A percentile compares a stretch with the other conserved stretches of the same genome.
Evolutionary conservation across 1,140 invertebrate species (phyloP).

Genomic region (Tachypleus tridentatus): DNA sequence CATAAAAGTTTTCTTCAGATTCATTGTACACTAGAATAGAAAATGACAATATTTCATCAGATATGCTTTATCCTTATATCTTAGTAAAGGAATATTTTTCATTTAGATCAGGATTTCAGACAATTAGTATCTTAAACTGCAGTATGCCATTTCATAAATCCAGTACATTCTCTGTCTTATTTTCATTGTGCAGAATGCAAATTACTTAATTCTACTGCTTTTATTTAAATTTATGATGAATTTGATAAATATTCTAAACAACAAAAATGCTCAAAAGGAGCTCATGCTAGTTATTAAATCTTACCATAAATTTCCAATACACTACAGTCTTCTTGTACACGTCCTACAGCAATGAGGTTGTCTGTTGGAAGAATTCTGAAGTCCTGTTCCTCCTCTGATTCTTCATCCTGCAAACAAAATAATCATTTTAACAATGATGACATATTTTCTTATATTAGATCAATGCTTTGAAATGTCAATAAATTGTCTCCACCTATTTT

Average conservation of each 20-base stretch:
- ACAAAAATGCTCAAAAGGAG: too few relatives aligned
- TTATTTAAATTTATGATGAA: too few relatives aligned
- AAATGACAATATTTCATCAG: slow-evolving; percentile 10
- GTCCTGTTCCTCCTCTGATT: slow-evolving; percentile 60
- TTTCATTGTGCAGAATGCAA: too few relatives aligned
- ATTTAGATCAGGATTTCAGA: not conserved
- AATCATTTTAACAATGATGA: too few relatives aligned
- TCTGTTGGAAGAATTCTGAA: slow-evolving; percentile 78
- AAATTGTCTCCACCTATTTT: too few relatives aligned
- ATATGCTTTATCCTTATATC: slow-evolving; percentile 6
- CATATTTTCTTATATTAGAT: too few relatives aligned
- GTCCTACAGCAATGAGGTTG: slow-evolving; percentile 80
- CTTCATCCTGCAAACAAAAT: slow-evolving; percentile 42
- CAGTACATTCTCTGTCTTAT: too few relatives aligned
- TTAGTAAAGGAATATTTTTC: not conserved
- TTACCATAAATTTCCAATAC: slow-evolving; percentile 77
- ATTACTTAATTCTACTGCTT: too few relatives aligned
- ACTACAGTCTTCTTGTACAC: slow-evolving; percentile 68
- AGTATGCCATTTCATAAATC: too few relatives aligned
- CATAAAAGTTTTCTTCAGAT: slow-evolving; percentile 71
- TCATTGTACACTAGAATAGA: slow-evolving; percentile 72
- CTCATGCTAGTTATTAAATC: slow-evolving; percentile 9
- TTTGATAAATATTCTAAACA: too few relatives aligned
- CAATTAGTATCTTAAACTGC: too few relatives aligned
- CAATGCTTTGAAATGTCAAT: too few relatives aligned